Evolutionary conservation across 2,888 invertebrate species (phyloP).

Genomic region (Hemaris fuciformis): DNA sequence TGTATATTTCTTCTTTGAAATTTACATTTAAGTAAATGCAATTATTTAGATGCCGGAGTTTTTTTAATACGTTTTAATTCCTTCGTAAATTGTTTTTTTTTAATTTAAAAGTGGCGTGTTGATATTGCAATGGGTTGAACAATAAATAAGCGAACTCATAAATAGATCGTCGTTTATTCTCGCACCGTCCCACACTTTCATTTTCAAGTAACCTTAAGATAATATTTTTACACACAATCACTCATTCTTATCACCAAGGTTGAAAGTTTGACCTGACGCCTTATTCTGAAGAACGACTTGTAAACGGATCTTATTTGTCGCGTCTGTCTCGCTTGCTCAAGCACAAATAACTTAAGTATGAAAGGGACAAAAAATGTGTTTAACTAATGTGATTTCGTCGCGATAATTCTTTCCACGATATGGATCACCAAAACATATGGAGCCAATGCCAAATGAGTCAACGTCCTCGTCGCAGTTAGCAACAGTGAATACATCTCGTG

Average conservation of each 20-base stretch:
- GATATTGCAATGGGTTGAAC: background rate
- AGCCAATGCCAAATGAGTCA: slow-evolving; percentile 25
- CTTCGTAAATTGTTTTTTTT: no score
- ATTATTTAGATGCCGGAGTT: no score
- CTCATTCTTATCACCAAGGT: slow-evolving; percentile 6
- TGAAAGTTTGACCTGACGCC: background rate
- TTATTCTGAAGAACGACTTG: background rate
- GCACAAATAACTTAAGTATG: background rate
- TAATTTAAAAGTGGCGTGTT: background rate
- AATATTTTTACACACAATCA: background rate
- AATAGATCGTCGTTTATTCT: background rate
- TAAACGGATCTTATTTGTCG: background rate
- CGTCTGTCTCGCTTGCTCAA: background rate
- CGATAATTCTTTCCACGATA: background rate
- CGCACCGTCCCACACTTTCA: background rate
- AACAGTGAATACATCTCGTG: slow-evolving; percentile 22
- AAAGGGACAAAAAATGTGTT: background rate
- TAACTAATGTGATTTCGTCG: background rate
- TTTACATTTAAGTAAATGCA: no score
- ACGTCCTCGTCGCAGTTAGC: slow-evolving; percentile 19
- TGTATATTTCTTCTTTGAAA: no score
- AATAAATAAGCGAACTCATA: background rate
- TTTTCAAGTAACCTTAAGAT: background rate
- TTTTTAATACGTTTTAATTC: no score
- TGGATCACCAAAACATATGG: slow-evolving; percentile 16